Evolutionary conservation across 2,797 vertebrate genomes (phyloP).

Genomic region (Jordanella pulchra): DNA sequence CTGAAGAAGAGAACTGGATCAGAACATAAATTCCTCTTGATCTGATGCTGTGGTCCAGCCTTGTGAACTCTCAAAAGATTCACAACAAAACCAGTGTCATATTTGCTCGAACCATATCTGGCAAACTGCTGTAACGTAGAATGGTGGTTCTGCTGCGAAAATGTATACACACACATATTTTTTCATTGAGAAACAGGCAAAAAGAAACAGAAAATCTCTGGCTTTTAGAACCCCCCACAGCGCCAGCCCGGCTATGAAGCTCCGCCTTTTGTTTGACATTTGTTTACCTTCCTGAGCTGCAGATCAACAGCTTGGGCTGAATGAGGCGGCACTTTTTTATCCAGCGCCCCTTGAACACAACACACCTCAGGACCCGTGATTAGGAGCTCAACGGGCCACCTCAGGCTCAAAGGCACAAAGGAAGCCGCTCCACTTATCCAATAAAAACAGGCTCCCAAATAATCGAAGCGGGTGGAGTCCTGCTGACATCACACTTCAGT

Average conservation of each 20-base stretch:
- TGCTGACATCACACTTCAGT: conserved; percentile 71
- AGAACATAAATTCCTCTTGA: neutral
- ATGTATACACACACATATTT: neutral
- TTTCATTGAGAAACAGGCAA: neutral
- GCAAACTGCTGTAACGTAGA: too few species aligned
- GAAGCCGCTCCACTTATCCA: conserved; percentile 78
- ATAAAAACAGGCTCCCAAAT: conserved; percentile 70
- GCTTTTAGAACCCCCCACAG: conserved; percentile 2
- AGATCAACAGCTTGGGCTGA: conserved; percentile 76
- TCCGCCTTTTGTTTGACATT: conserved; percentile 76
- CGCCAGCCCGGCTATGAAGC: conserved; percentile 60
- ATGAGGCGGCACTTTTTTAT: conserved; percentile 69
- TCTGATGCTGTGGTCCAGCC: neutral
- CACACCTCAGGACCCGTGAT: conserved; percentile 73
- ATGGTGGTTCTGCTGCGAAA: too few species aligned
- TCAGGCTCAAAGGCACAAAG: conserved; percentile 78
- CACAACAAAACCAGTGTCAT: neutral
- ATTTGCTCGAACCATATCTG: neutral
- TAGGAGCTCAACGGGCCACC: conserved; percentile 79
- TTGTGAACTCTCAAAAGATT: neutral
- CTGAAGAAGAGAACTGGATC: too few species aligned
- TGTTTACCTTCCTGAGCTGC: conserved; percentile 79
- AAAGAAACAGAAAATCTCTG: conserved; percentile 6
- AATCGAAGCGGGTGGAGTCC: conserved; percentile 53
- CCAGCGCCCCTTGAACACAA: conserved; percentile 68